Percentiles rank a stretch among this genome's conserved stretches.
Evolutionary conservation across 2,797 vertebrate species (phyloP).

Genomic region (Podargus strigoides): DNA sequence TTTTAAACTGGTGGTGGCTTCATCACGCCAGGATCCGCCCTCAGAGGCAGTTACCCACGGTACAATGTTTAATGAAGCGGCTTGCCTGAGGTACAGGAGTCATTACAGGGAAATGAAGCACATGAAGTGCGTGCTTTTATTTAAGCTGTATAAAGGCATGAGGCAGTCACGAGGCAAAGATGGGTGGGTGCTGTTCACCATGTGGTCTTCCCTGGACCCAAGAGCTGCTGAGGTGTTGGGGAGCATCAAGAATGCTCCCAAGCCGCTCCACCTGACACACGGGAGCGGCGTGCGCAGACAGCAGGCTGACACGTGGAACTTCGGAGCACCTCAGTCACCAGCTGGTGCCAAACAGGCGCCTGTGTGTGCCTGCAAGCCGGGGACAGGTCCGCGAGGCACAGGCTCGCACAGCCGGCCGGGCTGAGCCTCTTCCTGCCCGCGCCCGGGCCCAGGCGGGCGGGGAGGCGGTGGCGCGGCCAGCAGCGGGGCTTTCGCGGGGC

Average conservation of each 20-base stretch:
- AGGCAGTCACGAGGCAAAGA: rapidly evolving
- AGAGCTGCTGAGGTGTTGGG: no score
- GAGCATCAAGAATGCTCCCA: neutral
- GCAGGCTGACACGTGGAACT: neutral
- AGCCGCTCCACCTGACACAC: neutral
- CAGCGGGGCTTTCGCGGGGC: neutral
- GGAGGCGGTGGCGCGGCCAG: neutral
- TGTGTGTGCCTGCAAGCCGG: rapidly evolving
- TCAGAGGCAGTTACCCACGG: rapidly evolving
- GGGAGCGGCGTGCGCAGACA: neutral
- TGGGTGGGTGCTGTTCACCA: neutral
- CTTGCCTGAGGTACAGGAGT: neutral
- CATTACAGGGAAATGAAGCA: neutral
- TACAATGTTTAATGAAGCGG: rapidly evolving
- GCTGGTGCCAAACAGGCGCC: neutral
- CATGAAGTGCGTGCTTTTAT: rapidly evolving
- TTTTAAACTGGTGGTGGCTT: neutral
- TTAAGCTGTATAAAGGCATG: neutral
- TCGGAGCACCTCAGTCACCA: neutral
- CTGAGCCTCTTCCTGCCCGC: no score
- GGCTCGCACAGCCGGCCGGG: neutral
- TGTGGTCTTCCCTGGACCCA: rapidly evolving
- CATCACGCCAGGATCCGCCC: rapidly evolving
- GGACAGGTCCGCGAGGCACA: neutral
- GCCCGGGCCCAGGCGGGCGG: no score